phyloP scores from a whole-genome alignment of 2,797 vertebrate genomes.

The Buphagus erythrorhynchus region DNA sequence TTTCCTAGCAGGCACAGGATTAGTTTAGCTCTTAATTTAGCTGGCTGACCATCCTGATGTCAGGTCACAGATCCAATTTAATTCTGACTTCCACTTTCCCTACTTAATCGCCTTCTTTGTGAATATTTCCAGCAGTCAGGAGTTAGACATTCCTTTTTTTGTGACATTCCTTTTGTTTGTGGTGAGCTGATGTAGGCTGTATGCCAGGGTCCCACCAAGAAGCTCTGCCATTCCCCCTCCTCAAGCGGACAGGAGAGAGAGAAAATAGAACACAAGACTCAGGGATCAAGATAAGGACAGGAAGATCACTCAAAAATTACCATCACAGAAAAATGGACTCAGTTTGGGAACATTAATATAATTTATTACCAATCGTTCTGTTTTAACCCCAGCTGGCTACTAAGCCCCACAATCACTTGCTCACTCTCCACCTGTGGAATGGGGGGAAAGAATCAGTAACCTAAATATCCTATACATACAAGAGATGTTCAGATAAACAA shows the following conservation, averaged over 20 bases:
- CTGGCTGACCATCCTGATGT: background rate
- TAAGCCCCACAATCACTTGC: background rate
- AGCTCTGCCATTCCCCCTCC: background rate
- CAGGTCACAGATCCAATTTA: slow-evolving; percentile 16
- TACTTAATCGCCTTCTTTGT: background rate
- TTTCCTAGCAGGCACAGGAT: background rate
- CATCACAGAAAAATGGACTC: background rate
- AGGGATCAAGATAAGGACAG: background rate
- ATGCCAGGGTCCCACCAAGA: background rate
- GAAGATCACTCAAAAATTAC: background rate
- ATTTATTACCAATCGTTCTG: background rate
- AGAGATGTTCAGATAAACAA: background rate
- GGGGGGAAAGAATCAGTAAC: rapidly evolving
- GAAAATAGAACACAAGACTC: background rate
- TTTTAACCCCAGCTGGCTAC: background rate
- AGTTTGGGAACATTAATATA: background rate
- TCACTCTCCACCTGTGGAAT: background rate
- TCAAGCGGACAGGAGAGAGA: background rate
- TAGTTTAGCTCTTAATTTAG: slow-evolving; percentile 35
- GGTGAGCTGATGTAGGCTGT: background rate
- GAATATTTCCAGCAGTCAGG: background rate
- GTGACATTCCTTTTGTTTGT: background rate
- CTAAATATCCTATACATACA: background rate
- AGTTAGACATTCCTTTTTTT: background rate
- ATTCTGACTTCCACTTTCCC: background rate